These are phyloP conservation scores for Eptesicus fuscus DNA, from an alignment of 2,113 vertebrate species.

Conservation along the genomic window DNA sequence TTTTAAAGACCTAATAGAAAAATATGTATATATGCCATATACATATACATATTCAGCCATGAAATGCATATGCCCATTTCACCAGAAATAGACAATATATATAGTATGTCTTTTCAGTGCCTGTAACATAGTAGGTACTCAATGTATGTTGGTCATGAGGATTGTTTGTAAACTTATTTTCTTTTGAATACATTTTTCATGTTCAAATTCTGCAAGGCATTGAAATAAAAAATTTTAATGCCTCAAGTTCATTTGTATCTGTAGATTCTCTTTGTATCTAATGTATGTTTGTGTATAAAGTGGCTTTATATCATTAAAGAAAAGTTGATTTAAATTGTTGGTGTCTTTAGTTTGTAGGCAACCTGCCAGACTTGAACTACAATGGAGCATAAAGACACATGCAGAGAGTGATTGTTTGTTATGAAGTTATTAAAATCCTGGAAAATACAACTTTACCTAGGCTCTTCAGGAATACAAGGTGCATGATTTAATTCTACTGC, in stretches of 20 bases:
- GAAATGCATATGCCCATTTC: background rate
- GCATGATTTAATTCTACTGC: background rate
- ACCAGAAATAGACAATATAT: slow-evolving; percentile 18
- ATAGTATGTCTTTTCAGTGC: background rate
- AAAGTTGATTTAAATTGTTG: background rate
- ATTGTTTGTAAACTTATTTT: slow-evolving; percentile 15
- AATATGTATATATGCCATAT: background rate
- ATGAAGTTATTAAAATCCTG: slow-evolving; percentile 54
- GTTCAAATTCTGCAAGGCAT: slow-evolving; percentile 26
- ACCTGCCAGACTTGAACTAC: slow-evolving; percentile 40
- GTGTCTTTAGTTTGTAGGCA: slow-evolving; percentile 2
- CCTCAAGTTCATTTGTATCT: background rate
- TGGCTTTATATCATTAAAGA: slow-evolving; percentile 57
- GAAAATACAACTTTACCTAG: slow-evolving; percentile 28
- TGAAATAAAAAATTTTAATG: slow-evolving; percentile 25
- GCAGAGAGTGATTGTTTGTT: slow-evolving; percentile 30
- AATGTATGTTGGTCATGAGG: background rate
- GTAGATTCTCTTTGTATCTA: background rate
- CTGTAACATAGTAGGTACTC: slow-evolving; percentile 3
- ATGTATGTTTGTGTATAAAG: slow-evolving; percentile 24
- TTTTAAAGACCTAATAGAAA: slow-evolving; percentile 10
- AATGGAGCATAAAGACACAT: slow-evolving; percentile 38
- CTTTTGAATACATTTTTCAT: slow-evolving; percentile 49
- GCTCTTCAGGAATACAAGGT: slow-evolving; percentile 7
- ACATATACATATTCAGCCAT: background rate